Base-by-base conservation (phyloP, 2,888 invertebrate genomes). In the Cancer borealis region DNA sequence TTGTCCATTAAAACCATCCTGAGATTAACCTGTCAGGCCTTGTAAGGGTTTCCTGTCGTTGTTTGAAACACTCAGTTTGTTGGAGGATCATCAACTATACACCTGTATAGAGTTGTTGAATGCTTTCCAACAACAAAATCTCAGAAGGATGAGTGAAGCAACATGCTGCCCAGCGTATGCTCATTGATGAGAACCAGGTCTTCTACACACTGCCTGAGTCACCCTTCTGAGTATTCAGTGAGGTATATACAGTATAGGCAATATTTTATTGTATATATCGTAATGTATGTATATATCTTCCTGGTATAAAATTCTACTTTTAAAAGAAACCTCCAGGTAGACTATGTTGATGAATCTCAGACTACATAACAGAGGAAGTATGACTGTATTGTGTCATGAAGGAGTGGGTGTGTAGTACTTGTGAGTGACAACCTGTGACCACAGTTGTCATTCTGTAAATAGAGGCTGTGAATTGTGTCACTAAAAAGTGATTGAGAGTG, bases 381-480 rank as follows among this genome's bases (percentile, higher is more conserved):
- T 39, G 39, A 39, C 39, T 60, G 21, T 60, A 21, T 73, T 6
- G n/a, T 26, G 8, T n/a, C 21, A 5, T 73, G 73, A 73, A 26
- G 26, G 5, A 6, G 6, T 73, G 73, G 0, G 26, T 73, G 8
- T 26, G 26, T 73, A 26, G 10, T n/a, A 10, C 73, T 26, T 21
- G 66, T 73, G 66, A n/a, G 66, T 73, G n/a, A 54, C 21, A 60
- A 60, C 60, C 60, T 60, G 60, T 17, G 60, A 60, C 60, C 21
- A 60, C 3, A 60, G 21, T 60, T 73, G 73, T 73, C 26, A 6
- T 26, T n/a, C 26, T 73, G 73, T 73, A 26, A 26, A 73, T 73
- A 73, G 73, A 66, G 66, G 66, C 66, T 66, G 66, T 66, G 66
- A 66, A 66, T n/a, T 66, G 66, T 73, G 73, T 73, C 8, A 26